phyloP scores from a whole-genome alignment of 2,888 invertebrate species.

The Andrena minutula region DNA sequence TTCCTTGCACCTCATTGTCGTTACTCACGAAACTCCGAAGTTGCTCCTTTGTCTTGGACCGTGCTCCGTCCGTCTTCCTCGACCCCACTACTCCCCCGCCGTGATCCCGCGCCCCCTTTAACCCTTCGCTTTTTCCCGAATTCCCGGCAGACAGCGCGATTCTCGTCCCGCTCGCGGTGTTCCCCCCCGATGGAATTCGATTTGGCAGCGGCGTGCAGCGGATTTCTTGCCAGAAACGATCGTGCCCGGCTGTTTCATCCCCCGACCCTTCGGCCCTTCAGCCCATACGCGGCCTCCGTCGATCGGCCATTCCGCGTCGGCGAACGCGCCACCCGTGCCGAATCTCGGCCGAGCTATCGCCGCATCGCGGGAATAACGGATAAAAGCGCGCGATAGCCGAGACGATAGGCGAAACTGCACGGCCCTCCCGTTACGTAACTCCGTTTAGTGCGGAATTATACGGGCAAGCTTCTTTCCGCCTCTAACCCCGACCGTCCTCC shows the following conservation, averaged over 20 bases:
- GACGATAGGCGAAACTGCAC: constrained; percentile 15
- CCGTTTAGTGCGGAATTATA: constrained; percentile 59
- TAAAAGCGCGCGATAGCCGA: constrained; percentile 52
- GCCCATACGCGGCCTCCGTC: constrained; percentile 37
- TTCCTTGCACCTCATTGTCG: constrained; percentile 73
- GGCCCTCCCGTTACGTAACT: constrained; percentile 45
- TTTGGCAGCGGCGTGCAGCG: constrained; percentile 78
- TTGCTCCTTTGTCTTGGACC: constrained; percentile 69
- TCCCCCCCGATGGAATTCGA: constrained; percentile 74
- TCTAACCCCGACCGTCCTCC: constrained; percentile 24
- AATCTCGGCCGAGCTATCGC: constrained; percentile 41
- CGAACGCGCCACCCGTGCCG: constrained; percentile 29
- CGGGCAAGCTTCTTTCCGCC: constrained; percentile 24
- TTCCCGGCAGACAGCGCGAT: constrained; percentile 15
- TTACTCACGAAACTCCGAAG: constrained; percentile 66
- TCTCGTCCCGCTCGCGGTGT: constrained; percentile 11
- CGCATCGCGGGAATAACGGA: constrained; percentile 45
- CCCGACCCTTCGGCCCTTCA: constrained; percentile 42
- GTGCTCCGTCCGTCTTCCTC: constrained; percentile 3
- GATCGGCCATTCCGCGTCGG: constrained; percentile 55
- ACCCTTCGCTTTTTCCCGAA: constrained; percentile 26
- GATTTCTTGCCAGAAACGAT: constrained; percentile 71
- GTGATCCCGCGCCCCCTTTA: background rate
- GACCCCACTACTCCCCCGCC: background rate
- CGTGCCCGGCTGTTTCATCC: constrained; percentile 41